Conservation (phyloP, 2,797 vertebrate species). For the Acipenser oxyrinchus region DNA sequence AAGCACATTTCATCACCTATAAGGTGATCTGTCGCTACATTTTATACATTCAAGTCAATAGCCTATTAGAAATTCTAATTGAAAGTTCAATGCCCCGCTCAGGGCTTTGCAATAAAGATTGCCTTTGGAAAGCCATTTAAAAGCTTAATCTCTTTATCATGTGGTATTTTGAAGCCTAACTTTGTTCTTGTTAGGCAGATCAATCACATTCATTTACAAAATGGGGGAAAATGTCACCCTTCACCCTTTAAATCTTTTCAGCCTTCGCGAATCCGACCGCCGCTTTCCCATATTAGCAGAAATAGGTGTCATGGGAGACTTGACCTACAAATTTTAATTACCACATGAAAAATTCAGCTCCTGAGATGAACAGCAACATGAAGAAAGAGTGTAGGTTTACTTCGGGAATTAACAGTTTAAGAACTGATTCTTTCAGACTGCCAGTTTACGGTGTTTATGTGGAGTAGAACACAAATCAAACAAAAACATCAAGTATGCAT, state of each 20-base stretch:
- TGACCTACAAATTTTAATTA: slow-evolving; percentile 98
- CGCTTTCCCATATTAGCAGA: slow-evolving; percentile 71
- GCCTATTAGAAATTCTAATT: slow-evolving; percentile 96
- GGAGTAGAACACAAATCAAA: not conserved
- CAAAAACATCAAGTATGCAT: no score
- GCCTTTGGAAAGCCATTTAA: slow-evolving; percentile 89
- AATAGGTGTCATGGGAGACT: slow-evolving; percentile 80
- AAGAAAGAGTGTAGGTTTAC: slow-evolving; percentile 36
- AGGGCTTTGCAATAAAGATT: slow-evolving; percentile 78
- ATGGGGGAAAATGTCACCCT: slow-evolving; percentile 90
- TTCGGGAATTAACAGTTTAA: slow-evolving; percentile 37
- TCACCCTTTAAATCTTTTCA: slow-evolving; percentile 85
- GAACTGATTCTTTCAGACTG: slow-evolving; percentile 8
- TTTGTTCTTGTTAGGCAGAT: slow-evolving; percentile 94
- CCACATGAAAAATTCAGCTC: slow-evolving; percentile 85
- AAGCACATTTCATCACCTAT: slow-evolving; percentile 69
- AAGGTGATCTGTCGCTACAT: slow-evolving; percentile 75
- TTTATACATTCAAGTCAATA: slow-evolving; percentile 94
- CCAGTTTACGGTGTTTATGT: slow-evolving; percentile 9
- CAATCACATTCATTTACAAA: slow-evolving; percentile 96
- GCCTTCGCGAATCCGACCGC: slow-evolving; percentile 62
- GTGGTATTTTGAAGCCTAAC: slow-evolving; percentile 93
- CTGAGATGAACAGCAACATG: slow-evolving; percentile 52
- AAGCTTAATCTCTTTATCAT: slow-evolving; percentile 95
- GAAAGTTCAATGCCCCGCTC: slow-evolving; percentile 86